Percentiles rank a stretch among this genome's conserved stretches.
phyloP scores from a whole-genome alignment of 2,797 vertebrate species.

The Scarus forsteni region DNA sequence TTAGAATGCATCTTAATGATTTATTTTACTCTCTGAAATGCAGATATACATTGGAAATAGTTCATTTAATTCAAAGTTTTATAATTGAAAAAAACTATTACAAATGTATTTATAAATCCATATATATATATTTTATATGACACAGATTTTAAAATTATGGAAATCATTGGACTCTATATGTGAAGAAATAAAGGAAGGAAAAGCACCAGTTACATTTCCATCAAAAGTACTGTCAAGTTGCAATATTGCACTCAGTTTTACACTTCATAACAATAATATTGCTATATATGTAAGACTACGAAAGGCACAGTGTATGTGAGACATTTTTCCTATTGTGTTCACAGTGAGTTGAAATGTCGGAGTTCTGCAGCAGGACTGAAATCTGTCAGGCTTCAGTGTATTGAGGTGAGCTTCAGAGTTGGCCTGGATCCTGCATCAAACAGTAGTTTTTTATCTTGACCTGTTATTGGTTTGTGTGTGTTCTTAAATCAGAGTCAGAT shows the following conservation, averaged over 20 bases:
- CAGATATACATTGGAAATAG: constrained; percentile 9
- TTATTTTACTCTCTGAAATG: constrained; percentile 19
- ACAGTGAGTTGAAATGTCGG: constrained; percentile 47
- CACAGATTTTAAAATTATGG: constrained; percentile 21
- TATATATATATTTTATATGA: constrained; percentile 45
- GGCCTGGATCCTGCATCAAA: constrained; percentile 23
- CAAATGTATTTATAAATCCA: constrained; percentile 24
- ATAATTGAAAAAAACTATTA: constrained; percentile 60
- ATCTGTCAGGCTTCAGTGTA: constrained; percentile 32
- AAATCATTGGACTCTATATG: constrained; percentile 32
- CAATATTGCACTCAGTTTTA: constrained; percentile 53
- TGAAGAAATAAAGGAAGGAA: constrained; percentile 10
- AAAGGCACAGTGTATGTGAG: constrained; percentile 66
- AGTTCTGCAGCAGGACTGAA: constrained; percentile 37
- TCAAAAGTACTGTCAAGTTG: constrained; percentile 21
- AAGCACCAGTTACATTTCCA: background rate
- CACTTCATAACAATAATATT: constrained; percentile 47
- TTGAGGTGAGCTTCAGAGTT: constrained; percentile 14
- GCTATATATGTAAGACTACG: constrained; percentile 34
- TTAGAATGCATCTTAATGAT: constrained; percentile 6
- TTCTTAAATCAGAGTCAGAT: constrained; percentile 17
- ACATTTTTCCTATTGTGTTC: constrained; percentile 34
- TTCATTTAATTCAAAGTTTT: constrained; percentile 34
- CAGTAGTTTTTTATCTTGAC: constrained; percentile 11
- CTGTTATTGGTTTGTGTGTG: background rate